These are phyloP conservation scores for Pristionchus arcanus DNA, from an alignment of 2,888 invertebrate species.

Conservation along the genomic window DNA sequence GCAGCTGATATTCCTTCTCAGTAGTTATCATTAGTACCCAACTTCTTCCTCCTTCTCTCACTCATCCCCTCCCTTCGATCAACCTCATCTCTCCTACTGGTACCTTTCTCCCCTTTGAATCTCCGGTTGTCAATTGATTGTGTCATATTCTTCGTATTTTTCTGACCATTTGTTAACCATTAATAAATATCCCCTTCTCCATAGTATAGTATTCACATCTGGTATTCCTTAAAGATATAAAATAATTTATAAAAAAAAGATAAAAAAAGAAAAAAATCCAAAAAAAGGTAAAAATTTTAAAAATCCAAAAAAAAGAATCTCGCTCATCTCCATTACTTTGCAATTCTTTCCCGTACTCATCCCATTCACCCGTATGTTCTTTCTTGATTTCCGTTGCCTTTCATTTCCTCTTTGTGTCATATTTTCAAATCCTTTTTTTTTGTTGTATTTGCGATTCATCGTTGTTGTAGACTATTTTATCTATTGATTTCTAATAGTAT, in stretches of 20 bases:
- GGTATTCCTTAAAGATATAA: background rate
- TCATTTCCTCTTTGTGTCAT: background rate
- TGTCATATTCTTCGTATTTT: background rate
- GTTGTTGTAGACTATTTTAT: background rate
- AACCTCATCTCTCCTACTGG: background rate
- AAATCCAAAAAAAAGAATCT: background rate
- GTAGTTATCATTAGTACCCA: too few relatives aligned
- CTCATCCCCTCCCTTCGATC: background rate
- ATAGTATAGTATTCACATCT: too few relatives aligned
- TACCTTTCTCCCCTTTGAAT: background rate
- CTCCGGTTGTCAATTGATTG: background rate
- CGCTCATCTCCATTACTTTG: background rate
- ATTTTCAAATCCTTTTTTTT: background rate
- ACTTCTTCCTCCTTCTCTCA: background rate
- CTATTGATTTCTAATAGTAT: background rate
- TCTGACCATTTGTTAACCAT: background rate
- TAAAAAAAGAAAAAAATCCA: background rate
- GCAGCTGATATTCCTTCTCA: too few relatives aligned
- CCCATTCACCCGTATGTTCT: too few relatives aligned
- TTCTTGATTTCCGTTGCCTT: background rate
- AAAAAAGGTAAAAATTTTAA: background rate
- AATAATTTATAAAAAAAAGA: background rate
- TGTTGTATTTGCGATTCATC: background rate
- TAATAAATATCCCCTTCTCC: too few relatives aligned
- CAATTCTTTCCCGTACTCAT: too few relatives aligned